Evolutionary conservation across 1,140 invertebrate species (phyloP).

Genomic region (Danaus plexippus): DNA sequence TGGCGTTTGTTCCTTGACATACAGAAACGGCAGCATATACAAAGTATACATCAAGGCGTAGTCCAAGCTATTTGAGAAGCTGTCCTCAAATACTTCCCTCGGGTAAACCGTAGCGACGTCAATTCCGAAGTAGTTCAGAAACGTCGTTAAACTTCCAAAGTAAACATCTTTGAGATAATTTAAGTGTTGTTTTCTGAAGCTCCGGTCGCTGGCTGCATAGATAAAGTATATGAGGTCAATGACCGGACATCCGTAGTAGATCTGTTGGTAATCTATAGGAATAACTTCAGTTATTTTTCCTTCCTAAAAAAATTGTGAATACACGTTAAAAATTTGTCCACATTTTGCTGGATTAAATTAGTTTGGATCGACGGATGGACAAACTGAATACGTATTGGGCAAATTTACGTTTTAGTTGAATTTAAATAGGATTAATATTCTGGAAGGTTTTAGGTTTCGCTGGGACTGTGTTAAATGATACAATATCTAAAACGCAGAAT

Average conservation of each 20-base stretch:
- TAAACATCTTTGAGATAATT: slow-evolving; percentile 36
- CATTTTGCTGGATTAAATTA: no score
- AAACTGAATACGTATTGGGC: no score
- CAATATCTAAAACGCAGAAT: no score
- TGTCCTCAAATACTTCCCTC: slow-evolving; percentile 32
- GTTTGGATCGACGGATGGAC: no score
- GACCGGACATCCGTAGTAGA: slow-evolving; percentile 46
- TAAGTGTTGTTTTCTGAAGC: slow-evolving; percentile 37
- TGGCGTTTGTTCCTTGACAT: slow-evolving; percentile 30
- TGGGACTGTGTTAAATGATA: no score
- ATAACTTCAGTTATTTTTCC: slow-evolving; percentile 32
- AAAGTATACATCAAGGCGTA: slow-evolving; percentile 38
- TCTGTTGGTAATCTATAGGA: slow-evolving; percentile 46
- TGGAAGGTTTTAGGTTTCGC: no score
- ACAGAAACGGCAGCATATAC: slow-evolving; percentile 38
- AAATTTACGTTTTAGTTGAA: no score
- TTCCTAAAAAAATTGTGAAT: slow-evolving; percentile 28
- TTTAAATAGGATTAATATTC: no score
- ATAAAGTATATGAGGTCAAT: slow-evolving; percentile 49
- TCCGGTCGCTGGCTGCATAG: slow-evolving; percentile 35
- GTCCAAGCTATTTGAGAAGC: slow-evolving; percentile 32
- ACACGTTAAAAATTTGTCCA: not conserved
- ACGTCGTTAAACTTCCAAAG: slow-evolving; percentile 30
- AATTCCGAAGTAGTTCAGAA: slow-evolving; percentile 37
- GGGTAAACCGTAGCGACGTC: slow-evolving; percentile 29